Evolutionary conservation across 2,113 vertebrate genomes (phyloP).

Genomic region (Protobothrops flavoviridis): DNA sequence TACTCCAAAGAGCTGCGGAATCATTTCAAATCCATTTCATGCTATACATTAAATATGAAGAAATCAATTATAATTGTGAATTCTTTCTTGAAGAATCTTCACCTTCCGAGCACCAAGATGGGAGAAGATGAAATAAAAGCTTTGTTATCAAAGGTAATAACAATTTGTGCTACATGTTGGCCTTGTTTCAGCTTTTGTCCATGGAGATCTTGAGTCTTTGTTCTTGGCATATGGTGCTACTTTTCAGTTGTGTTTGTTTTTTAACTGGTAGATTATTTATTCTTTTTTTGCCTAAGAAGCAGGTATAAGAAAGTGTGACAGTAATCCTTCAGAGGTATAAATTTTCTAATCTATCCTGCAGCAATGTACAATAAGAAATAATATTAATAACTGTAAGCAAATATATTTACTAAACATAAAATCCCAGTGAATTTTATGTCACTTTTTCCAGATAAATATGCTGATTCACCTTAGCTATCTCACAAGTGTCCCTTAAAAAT

Average conservation of each 20-base stretch:
- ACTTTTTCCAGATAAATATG: not conserved
- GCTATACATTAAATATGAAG: not conserved
- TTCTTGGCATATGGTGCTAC: not conserved
- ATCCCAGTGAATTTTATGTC: not conserved
- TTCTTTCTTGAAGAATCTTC: not conserved
- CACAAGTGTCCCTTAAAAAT: not conserved
- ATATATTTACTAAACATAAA: not conserved
- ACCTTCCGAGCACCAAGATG: slow-evolving; percentile 24
- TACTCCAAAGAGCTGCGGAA: not conserved
- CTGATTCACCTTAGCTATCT: not conserved
- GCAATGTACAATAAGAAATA: not conserved
- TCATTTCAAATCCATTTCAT: not conserved
- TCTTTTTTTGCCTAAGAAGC: not conserved
- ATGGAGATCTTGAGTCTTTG: not conserved
- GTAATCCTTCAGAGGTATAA: not conserved
- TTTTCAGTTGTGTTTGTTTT: not conserved
- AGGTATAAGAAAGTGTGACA: not conserved
- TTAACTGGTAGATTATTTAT: not conserved
- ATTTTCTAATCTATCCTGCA: not conserved
- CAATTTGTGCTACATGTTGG: no score
- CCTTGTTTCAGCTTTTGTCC: not conserved
- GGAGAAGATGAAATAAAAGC: slow-evolving; percentile 69
- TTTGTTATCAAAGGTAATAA: slow-evolving; percentile 81
- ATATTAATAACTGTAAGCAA: not conserved
- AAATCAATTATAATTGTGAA: not conserved